Conservation (phyloP, 2,113 vertebrate species). For the Corythoichthys intestinalis region DNA sequence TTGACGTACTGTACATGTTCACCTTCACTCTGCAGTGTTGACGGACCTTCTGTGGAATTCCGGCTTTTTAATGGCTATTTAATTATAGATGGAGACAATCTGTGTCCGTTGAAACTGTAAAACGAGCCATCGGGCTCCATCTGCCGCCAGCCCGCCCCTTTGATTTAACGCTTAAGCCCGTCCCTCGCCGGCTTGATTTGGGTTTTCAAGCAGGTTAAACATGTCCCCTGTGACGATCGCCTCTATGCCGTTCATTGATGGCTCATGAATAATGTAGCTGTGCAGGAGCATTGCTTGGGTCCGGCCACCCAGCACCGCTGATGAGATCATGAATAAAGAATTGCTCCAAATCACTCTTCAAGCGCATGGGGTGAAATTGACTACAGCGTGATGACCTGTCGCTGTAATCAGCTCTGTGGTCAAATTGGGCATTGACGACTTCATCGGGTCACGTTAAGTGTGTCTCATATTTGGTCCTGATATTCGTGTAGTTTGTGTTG, state of each 20-base stretch:
- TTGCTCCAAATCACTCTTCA: constrained; percentile 4
- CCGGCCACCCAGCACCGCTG: constrained; percentile 27
- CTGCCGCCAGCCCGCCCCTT: constrained; percentile 69
- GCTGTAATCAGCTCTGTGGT: constrained; percentile 40
- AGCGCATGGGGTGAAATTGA: constrained; percentile 43
- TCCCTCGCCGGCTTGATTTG: constrained; percentile 62
- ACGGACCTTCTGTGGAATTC: constrained; percentile 50
- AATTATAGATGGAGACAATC: constrained; percentile 84
- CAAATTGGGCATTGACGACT: constrained; percentile 54
- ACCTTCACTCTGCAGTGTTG: constrained; percentile 12
- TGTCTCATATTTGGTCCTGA: constrained; percentile 17
- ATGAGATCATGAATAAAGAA: constrained; percentile 61
- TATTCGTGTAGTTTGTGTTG: constrained; percentile 29
- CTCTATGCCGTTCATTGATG: constrained; percentile 42
- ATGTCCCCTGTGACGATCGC: constrained; percentile 45
- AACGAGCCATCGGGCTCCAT: constrained; percentile 72
- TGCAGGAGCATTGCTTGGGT: constrained; percentile 49
- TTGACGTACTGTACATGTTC: constrained; percentile 3
- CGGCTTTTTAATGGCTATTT: constrained; percentile 57
- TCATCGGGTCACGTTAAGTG: constrained; percentile 58
- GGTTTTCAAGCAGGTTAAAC: constrained; percentile 70
- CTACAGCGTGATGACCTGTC: constrained; percentile 56
- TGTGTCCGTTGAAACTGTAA: constrained; percentile 75
- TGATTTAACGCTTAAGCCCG: constrained; percentile 68
- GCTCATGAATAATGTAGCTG: constrained; percentile 66